These are phyloP conservation scores for Coreoperca whiteheadi DNA, from an alignment of 2,113 vertebrate species.

Conservation along the genomic window DNA sequence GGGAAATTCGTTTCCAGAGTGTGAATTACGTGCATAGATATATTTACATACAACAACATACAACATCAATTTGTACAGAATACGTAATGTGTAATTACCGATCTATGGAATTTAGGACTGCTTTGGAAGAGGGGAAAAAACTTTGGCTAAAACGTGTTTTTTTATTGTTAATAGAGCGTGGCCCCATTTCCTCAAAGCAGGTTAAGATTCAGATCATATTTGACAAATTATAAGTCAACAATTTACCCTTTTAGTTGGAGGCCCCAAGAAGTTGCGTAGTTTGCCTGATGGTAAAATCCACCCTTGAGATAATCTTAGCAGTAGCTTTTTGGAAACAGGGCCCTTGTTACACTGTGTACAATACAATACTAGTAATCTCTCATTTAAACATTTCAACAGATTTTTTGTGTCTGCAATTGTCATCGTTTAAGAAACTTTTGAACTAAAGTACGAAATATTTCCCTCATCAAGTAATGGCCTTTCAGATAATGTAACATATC, in stretches of 20 bases:
- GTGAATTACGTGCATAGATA: too few species aligned
- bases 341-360: neutral
- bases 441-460: neutral
- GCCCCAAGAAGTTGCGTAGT: neutral
- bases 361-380: neutral
- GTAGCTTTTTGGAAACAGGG: neutral
- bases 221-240: neutral
- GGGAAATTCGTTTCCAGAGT: too few species aligned
- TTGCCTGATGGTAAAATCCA: neutral
- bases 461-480: neutral
- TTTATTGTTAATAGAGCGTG: neutral
- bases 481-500: too few species aligned
- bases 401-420: neutral
- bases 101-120: too few species aligned
- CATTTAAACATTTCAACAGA: neutral
- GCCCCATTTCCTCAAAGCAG: neutral
- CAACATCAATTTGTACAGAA: too few species aligned
- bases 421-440: neutral
- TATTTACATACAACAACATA: too few species aligned
- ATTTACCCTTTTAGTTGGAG: neutral
- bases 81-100: too few species aligned
- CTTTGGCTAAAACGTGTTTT: too few species aligned
- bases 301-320: neutral
- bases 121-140: too few species aligned
- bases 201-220: too few species aligned